Percentiles rank a stretch among this genome's conserved stretches.
Conservation (phyloP, 2,888 invertebrate species). For the Andrena flavipes region DNA sequence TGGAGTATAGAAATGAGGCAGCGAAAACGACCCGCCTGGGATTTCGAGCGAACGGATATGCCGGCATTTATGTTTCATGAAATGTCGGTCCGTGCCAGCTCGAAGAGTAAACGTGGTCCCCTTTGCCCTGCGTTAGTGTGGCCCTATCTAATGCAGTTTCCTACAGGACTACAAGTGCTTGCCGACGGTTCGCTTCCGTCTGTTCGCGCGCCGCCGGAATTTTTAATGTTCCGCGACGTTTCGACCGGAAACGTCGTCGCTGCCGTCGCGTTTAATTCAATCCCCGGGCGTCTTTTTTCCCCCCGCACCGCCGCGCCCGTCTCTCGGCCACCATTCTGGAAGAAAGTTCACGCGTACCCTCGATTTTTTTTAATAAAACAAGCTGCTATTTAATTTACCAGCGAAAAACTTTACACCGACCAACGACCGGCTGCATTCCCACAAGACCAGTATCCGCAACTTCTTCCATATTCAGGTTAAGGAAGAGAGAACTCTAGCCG, state of each 20-base stretch:
- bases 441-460: slow-evolving; percentile 7
- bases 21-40: slow-evolving; percentile 57
- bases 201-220: slow-evolving; percentile 5
- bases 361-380: slow-evolving; percentile 31
- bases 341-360: too few relatives aligned
- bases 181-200: slow-evolving; percentile 6
- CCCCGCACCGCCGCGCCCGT: background rate
- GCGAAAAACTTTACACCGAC: background rate
- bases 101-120: slow-evolving; percentile 52
- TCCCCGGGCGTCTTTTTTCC: background rate
- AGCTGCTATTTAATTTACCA: background rate
- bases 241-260: background rate
- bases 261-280: slow-evolving; percentile 5
- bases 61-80: slow-evolving; percentile 62
- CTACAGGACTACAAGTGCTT: slow-evolving; percentile 44
- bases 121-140: slow-evolving; percentile 46
- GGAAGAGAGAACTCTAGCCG: slow-evolving; percentile 38
- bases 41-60: slow-evolving; percentile 56
- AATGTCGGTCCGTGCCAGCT: slow-evolving; percentile 44
- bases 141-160: slow-evolving; percentile 60
- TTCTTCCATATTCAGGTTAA: slow-evolving; percentile 54
- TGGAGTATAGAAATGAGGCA: slow-evolving; percentile 54
- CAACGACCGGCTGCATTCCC: slow-evolving; percentile 10
- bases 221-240: slow-evolving; percentile 23
- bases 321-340: too few relatives aligned